Evolutionary conservation across 1,140 invertebrate genomes (phyloP), one percentile per base, ranked within the genome.

Genomic region (Acyrthosiphon pisum): DNA sequence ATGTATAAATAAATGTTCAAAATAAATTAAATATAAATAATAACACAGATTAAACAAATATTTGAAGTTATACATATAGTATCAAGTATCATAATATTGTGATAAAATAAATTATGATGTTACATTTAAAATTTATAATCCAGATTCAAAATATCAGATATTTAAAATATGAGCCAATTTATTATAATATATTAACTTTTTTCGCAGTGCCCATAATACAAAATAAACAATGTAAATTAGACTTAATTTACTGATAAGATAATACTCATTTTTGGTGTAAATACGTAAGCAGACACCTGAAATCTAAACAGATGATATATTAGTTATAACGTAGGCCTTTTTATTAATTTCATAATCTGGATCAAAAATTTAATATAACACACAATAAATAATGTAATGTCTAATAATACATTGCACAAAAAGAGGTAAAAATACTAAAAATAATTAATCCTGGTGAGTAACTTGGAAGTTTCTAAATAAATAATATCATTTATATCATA

Each of bases 381-480:
- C 6, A 23, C 44, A 68, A 56, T 90, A 60, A 68, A 68, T 90
- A 90, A 90, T 90, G 20, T 11, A 50, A 53, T 44, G 56, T 68
- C 41, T 90, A 90, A 60, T 41, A 68, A 60, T 90, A 90, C 23
- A 90, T 60, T 90, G 89, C 53, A 90, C 56, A 90, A 23, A 20
- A 60, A 60, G 1, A 90, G 37, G 56, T 90, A 90, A 60, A 90
- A 68, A 90, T 44, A 26, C 53, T 90, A 60, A 68, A 68, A 68
- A 23, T 56, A 53, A 53, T n/a, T 41, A 88, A 41, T 68, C 30
- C 14, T 41, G 41, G 53, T 68, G 41, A 68, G 89, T 90, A 90
- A 90, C 26, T 90, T 90, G 9, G 9, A 53, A 89, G 26, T 41
- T 18, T 53, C 46, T 56, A 91, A 91, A 76, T 76, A 91, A 68